Evolutionary conservation across 1,140 invertebrate genomes (phyloP), one percentile per base, ranked within the genome.

Genomic region (Tetramorium simillimum): DNA sequence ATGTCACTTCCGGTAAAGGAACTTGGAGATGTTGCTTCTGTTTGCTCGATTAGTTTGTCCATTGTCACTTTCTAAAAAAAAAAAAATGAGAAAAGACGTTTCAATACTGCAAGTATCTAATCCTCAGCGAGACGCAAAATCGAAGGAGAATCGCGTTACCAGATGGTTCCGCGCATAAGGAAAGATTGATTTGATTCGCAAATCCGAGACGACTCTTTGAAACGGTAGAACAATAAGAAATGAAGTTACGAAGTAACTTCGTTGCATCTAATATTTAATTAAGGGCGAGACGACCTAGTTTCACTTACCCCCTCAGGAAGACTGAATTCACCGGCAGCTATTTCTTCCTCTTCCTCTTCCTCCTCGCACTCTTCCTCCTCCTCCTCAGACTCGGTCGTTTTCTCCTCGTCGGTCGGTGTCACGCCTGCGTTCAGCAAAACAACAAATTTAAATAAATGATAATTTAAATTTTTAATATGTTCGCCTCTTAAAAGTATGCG

Each of bases 281-380:
- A 86, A 33, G 10, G 56, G 33, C 18, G 21, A 62, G 7, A 58
- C 18, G 73, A 70, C 4, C 28, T 16, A 75, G 43, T 78, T 88
- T 75, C 51, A 88, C 92, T 87, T 88, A 94, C 93, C 40, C 78
- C 92, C 7, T 78, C 63, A 3, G 73, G 86, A 24, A 94, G 84
- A 24, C 85, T 92, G 6, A 84, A 91, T n/a, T 94, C 93, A 56
- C 93, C 93, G 10, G 93, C 95, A 75, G 51, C 51, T n/a, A 18
- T n/a, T 18, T 94, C 92, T 46, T 46, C 80, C 2, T 67, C 46
- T 14, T 93, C 95, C 70, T 94, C 92, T 37, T 96, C 96, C 18
- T 96, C 95, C 10, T 96, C 96, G 84, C 96, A 96, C 21, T 96
- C 96, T 2, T 96, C 95, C 92, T 92, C 86, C 65, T 53, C 37